Evolutionary conservation across 2,888 invertebrate genomes (phyloP), one percentile per base, ranked within the genome.

Genomic region (Eurois occulta): DNA sequence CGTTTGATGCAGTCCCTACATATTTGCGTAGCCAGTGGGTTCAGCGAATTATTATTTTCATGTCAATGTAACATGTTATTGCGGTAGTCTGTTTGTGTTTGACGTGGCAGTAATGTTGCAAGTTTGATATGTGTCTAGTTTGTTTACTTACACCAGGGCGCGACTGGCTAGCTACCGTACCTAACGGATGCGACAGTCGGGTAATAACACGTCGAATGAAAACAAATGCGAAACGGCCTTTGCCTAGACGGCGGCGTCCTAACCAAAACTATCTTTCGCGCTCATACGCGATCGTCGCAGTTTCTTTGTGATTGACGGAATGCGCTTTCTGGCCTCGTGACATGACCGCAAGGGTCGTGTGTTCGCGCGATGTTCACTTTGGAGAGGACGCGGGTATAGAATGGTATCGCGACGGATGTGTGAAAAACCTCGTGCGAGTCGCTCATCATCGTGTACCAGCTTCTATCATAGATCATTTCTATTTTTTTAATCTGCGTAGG

Each of bases 61-160:
- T 60, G 55, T 84, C 32, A 73, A 67, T 64, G 35, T 73, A n/a
- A 80, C 28, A 16, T 60, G 24, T 32, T 43, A 58, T 52, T 80
- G 6, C 28, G 24, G 60, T 46, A 2, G 41, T 46, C 4, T 67
- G 75, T 75, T 67, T 67, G 28, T 38, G 16, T 72, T 52, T 75
- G 76, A 24, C 32, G 38, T 68, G 35, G 16, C 52, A 55, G 64
- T 64, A 41, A 65, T 41, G n/a, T 55, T 38, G 38, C 28, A 38
- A 13, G 35, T 74, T 79, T 60, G 16, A 32, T 24, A 16, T 28
- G 43, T 52, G 24, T 41, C 21, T 58, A 48, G 8, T 28, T 13
- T 46, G 62, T 70, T 43, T 48, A 28, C 24, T 52, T 64, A 16
- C n/a, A n/a, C n/a, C n/a, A n/a, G n/a, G n/a, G n/a, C n/a, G n/a